Base-by-base conservation (phyloP, 2,797 vertebrate species). In the Picus viridis region DNA sequence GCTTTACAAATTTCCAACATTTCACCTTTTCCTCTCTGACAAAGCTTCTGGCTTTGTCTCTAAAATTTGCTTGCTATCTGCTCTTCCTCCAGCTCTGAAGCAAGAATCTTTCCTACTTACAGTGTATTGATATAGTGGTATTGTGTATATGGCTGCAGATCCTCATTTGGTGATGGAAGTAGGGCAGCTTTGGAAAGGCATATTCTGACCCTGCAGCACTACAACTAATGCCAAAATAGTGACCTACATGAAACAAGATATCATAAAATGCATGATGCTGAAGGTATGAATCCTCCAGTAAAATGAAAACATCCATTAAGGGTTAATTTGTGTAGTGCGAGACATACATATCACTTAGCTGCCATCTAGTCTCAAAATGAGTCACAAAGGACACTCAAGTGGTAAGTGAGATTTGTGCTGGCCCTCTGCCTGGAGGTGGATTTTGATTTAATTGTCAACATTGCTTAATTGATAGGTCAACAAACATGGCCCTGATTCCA, bases 381-480 rank as follows among this genome's bases (percentile, higher is more conserved):
- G 18, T 56, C 26, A 72, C 56, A 86, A 63, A 0, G 1, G 59
- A 26, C 29, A 36, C 24, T 39, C 34, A 62, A 74, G n/a, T 57
- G 29, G 12, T 64, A 47, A 1, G 2, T 69, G 45, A 71, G 56
- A 65, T 72, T 80, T 87, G 51, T 83, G 34, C 41, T 90, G 87
- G 76, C 13, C 22, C 24, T 47, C 32, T 84, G 69, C 69, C 45
- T 30, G 32, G 76, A 58, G 30, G 58, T 53, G 58, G 19, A 59
- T 59, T 78, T 76, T 45, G 7, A 67, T 65, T 83, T 77, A 77
- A 68, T 77, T 92, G 34, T 78, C 63, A 57, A 22, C 1, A 10
- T 69, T 36, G 13, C 15, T 77, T 83, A 92, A 77, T 75, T 89
- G 56, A 19, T 69, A 71, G 34, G 23, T 92, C 72, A 92, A 29